Conservation (phyloP, 2,888 invertebrate genomes). For the Athripsodes cinereus region DNA sequence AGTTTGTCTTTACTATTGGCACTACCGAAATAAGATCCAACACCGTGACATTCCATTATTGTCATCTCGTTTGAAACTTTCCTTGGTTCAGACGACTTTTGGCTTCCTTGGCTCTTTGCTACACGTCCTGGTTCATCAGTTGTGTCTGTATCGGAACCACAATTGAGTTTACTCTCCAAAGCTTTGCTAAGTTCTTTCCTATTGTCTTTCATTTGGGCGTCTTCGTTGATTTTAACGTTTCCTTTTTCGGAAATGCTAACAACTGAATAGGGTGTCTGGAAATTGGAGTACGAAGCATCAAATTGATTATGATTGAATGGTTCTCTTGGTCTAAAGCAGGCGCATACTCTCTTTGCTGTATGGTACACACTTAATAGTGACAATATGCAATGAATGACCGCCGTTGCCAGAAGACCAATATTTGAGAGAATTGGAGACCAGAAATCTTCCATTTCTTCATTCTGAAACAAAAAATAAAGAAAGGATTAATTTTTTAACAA, state of each 20-base stretch:
- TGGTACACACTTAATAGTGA: conserved; percentile 50
- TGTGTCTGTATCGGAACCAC: conserved; percentile 21
- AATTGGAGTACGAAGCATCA: conserved; percentile 39
- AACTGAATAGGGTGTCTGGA: conserved; percentile 35
- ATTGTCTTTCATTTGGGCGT: conserved; percentile 32
- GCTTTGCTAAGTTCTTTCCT: conserved; percentile 41
- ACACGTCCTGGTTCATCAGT: conserved; percentile 14
- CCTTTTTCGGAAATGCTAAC: conserved; percentile 40
- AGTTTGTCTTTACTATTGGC: conserved; percentile 51
- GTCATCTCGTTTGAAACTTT: conserved; percentile 16
- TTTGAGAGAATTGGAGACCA: conserved; percentile 59
- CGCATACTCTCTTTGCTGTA: conserved; percentile 49
- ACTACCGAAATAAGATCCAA: conserved; percentile 41
- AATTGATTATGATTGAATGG: conserved; percentile 50
- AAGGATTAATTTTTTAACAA: too few species aligned
- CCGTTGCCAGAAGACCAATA: conserved; percentile 54
- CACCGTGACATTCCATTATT: conserved; percentile 29
- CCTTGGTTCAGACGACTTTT: conserved; percentile 3
- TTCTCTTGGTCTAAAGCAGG: conserved; percentile 49
- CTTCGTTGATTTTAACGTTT: conserved; percentile 32
- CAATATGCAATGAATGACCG: conserved; percentile 52
- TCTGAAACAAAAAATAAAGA: conserved; percentile 38
- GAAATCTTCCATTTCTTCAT: conserved; percentile 43
- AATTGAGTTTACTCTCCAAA: conserved; percentile 39
- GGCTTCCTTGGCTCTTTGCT: background rate